Percentiles rank a stretch among this genome's conserved stretches.
These are phyloP conservation scores for Clytia hemisphaerica DNA, from an alignment of 30 jellyfish, hydroid and myxozoan genomes.

Conservation along the genomic window DNA sequence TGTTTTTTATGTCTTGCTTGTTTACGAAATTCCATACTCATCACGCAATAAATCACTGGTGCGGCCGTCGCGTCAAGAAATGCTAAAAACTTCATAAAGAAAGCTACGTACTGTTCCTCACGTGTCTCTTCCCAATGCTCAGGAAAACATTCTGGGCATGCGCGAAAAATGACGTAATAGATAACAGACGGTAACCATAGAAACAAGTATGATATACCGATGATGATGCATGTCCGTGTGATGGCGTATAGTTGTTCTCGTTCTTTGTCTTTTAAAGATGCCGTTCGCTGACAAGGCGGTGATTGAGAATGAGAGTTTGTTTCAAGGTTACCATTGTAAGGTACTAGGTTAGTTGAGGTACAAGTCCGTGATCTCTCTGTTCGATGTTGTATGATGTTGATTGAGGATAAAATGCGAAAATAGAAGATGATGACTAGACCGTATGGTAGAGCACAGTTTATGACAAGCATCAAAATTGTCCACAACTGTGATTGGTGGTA, in stretches of 20 bases:
- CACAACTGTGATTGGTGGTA: not conserved
- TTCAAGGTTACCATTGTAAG: too few relatives aligned
- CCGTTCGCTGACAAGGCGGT: too few relatives aligned
- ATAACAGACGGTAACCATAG: constrained; percentile 21
- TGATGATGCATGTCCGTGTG: too few relatives aligned
- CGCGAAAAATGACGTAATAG: not conserved
- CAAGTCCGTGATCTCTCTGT: too few relatives aligned
- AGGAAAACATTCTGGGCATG: not conserved
- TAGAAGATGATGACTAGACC: not conserved
- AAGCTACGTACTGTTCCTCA: constrained; percentile 2
- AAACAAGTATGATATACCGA: not conserved
- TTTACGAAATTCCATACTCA: too few relatives aligned
- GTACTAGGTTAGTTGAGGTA: too few relatives aligned
- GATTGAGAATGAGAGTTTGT: too few relatives aligned
- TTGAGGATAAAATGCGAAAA: too few relatives aligned
- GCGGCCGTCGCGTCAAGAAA: constrained; percentile 12
- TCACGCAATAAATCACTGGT: constrained; percentile 18
- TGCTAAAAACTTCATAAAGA: not conserved
- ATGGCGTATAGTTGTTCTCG: too few relatives aligned
- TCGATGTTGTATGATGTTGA: too few relatives aligned
- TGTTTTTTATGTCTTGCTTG: too few relatives aligned
- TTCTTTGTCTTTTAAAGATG: too few relatives aligned
- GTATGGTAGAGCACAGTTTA: constrained; percentile 9
- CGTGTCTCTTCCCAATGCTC: not conserved
- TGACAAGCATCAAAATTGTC: constrained; percentile 8